Evolutionary conservation across 2,113 vertebrate genomes (phyloP), one percentile per base, ranked within the genome.

Genomic region (Cavia aperea): DNA sequence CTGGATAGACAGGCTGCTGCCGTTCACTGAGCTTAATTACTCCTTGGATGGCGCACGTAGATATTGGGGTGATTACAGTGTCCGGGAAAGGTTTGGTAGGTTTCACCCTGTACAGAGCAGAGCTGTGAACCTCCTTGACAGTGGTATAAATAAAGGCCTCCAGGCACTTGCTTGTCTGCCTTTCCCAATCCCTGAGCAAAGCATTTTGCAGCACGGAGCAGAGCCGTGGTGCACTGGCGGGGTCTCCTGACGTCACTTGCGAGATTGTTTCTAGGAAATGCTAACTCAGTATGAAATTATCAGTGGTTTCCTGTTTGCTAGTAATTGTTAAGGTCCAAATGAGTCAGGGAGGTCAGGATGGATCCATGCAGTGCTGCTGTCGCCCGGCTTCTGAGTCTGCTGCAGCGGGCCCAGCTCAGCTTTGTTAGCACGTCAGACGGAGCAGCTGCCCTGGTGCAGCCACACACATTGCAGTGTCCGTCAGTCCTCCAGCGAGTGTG

Each of bases 11-110:
- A 68, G 15, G 14, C 18, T 58, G 5, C 3, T 43, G 4, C 33
- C 51, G 26, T 10, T 23, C 49, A 29, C 7, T 72, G 43, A 73
- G 70, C 36, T 60, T 51, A 51, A 31, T 70, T 43, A 66, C 43
- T 49, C 5, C 2, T 36, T 3, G 9, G 6, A 87, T 5, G 13
- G 7, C 31, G 12, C 1, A 0, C 1, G 1, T 5, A 12, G 51
- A 15, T 24, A 16, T 13, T 49, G 13, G 62, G 83, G 29, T 46
- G 56, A 58, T 29, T 39, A 15, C 23, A 66, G 39, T 18, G 51
- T 24, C 54, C 49, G 65, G 9, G 10, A 24, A 66, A 51, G 33
- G 66, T 23, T 1, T 24, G 31, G 2, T 1, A 49, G 16, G 2
- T 39, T n/a, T 51, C 33, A 29, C 9, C 51, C 39, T 79, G n/a